These are phyloP conservation scores for Philereme vetulata DNA, from an alignment of 2,888 invertebrate species.

Conservation along the genomic window DNA sequence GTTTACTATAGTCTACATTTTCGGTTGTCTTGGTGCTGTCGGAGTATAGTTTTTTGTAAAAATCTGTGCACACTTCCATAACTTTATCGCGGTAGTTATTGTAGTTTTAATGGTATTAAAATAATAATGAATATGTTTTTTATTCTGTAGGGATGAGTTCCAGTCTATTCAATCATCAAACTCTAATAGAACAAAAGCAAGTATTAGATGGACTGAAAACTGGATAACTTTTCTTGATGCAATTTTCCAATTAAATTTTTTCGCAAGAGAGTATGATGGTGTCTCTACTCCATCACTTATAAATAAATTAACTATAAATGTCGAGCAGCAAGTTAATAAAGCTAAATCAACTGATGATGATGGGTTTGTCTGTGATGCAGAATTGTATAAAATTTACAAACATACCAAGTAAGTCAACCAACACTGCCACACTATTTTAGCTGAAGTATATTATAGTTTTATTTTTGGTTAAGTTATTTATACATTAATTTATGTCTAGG, in stretches of 20 bases:
- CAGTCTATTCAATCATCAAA: constrained; percentile 44
- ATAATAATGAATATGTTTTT: too few species aligned
- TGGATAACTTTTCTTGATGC: constrained; percentile 51
- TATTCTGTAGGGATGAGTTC: constrained; percentile 43
- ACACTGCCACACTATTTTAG: not conserved
- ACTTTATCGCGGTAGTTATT: too few species aligned
- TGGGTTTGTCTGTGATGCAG: constrained; percentile 33
- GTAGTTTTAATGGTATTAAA: too few species aligned
- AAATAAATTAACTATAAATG: constrained; percentile 41
- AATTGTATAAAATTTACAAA: constrained; percentile 34
- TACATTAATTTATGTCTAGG: constrained; percentile 30
- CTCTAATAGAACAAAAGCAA: constrained; percentile 37
- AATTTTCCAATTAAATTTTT: constrained; percentile 46
- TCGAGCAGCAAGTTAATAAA: constrained; percentile 34
- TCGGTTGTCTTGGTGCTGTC: too few species aligned
- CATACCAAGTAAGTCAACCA: constrained; percentile 38
- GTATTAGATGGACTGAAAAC: constrained; percentile 44
- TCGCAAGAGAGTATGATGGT: constrained; percentile 43
- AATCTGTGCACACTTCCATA: too few species aligned
- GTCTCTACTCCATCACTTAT: constrained; percentile 43
- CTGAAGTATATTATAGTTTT: too few species aligned
- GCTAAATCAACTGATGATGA: constrained; percentile 5
- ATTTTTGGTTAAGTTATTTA: too few species aligned
- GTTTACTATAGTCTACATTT: too few species aligned
- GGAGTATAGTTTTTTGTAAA: too few species aligned